A percentile compares a stretch with the other conserved stretches of the same genome.
These are phyloP conservation scores for Origma solitaria DNA, from an alignment of 2,113 vertebrate genomes.

Conservation along the genomic window DNA sequence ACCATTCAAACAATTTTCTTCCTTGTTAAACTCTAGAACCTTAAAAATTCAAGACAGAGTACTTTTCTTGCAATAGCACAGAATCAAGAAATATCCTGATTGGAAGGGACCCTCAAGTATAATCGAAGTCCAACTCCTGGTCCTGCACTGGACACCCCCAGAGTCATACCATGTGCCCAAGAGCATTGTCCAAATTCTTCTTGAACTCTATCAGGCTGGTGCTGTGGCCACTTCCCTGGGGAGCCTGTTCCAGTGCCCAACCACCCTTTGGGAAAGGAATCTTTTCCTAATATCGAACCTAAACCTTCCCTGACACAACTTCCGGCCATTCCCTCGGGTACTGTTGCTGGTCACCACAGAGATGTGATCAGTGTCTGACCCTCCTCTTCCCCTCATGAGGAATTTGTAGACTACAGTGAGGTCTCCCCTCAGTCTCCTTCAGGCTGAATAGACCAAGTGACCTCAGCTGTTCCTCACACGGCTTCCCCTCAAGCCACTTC, in stretches of 20 bases:
- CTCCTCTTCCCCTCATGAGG: background rate
- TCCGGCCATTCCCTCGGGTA: background rate
- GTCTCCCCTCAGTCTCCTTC: background rate
- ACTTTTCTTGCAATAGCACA: background rate
- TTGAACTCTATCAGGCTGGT: background rate
- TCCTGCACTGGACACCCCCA: background rate
- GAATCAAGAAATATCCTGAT: background rate
- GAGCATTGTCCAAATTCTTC: background rate
- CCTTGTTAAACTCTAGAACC: background rate
- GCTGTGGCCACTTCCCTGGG: background rate
- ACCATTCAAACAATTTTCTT: background rate
- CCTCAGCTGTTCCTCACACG: fast-evolving
- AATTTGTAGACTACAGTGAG: background rate
- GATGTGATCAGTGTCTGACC: background rate
- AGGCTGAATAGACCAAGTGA: background rate
- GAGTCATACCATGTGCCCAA: background rate
- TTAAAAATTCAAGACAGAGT: background rate
- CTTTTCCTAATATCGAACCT: background rate
- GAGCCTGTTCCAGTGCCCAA: background rate
- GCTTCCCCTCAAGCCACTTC: background rate
- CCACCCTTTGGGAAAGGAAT: background rate
- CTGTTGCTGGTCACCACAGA: background rate
- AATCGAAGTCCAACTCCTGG: background rate
- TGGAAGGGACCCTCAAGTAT: background rate
- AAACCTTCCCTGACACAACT: background rate